Percentiles rank a stretch among this genome's conserved stretches.
These are phyloP conservation scores for Benthosema pterotum DNA, from an alignment of 2,797 vertebrate species.

Conservation along the genomic window DNA sequence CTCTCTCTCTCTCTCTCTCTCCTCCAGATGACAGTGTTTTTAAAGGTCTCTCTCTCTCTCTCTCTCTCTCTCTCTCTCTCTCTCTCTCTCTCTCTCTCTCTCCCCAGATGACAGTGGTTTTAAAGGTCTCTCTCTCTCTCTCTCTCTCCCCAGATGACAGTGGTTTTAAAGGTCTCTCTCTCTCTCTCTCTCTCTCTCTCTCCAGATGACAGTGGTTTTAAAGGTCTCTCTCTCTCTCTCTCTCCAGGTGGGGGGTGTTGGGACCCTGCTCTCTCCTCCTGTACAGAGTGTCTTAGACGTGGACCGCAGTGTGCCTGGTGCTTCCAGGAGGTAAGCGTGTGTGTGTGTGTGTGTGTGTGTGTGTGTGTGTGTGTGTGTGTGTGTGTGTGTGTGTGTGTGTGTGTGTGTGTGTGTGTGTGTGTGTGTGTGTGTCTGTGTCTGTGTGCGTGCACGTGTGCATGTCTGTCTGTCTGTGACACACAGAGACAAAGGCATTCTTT, in stretches of 20 bases:
- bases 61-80: conserved; percentile 3
- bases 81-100: conserved; percentile 10
- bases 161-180: background rate
- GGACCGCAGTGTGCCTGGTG: conserved; percentile 97
- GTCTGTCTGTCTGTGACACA: too few relatives aligned
- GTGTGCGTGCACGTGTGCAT: too few relatives aligned
- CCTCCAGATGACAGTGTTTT: too few relatives aligned
- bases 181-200: background rate
- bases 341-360: conserved; percentile 5
- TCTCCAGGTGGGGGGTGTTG: conserved; percentile 85
- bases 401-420: too few relatives aligned
- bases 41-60: conserved; percentile 14
- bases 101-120: too few relatives aligned
- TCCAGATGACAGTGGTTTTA: background rate
- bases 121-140: background rate
- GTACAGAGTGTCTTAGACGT: conserved; percentile 86
- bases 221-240: conserved; percentile 19
- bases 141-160: background rate
- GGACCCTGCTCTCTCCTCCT: conserved; percentile 83
- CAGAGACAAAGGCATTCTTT: conserved; percentile 47
- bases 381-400: background rate
- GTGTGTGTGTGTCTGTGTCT: too few relatives aligned
- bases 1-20: conserved; percentile 30
- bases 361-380: background rate
- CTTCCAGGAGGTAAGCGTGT: conserved; percentile 88